phyloP scores from a whole-genome alignment of 2,797 vertebrate genomes.

The Urocyon cinereoargenteus region DNA sequence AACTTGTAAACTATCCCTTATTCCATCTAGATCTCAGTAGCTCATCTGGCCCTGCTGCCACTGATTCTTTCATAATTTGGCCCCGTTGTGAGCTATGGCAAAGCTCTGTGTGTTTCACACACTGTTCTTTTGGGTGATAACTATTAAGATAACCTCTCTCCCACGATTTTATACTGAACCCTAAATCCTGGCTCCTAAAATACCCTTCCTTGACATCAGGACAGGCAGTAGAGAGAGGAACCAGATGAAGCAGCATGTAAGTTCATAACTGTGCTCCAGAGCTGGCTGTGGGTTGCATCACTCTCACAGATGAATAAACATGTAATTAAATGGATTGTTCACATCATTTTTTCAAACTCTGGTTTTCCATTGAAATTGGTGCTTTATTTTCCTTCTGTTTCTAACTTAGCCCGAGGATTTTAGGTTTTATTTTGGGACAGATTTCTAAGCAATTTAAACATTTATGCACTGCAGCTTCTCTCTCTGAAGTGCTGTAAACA shows the following conservation, averaged over 20 bases:
- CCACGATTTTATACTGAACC: neutral
- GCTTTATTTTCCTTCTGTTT: neutral
- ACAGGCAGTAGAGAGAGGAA: neutral
- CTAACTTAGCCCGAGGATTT: neutral
- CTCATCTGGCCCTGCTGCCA: neutral
- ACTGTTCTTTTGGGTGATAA: neutral
- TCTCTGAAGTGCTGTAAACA: neutral
- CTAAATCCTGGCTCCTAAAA: neutral
- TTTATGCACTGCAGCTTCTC: neutral
- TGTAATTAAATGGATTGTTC: neutral
- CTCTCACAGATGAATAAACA: neutral
- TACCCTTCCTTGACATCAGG: fast-evolving
- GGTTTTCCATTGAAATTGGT: neutral
- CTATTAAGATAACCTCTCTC: neutral
- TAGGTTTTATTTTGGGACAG: slow-evolving; percentile 48
- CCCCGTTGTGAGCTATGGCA: fast-evolving
- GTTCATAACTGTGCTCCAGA: fast-evolving
- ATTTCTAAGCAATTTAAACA: slow-evolving; percentile 39
- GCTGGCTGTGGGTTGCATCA: fast-evolving
- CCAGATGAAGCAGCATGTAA: neutral
- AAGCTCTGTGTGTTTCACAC: neutral
- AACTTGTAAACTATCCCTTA: neutral
- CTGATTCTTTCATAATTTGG: fast-evolving
- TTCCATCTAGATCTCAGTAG: neutral
- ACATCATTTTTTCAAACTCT: fast-evolving